phyloP scores from a whole-genome alignment of 2,113 vertebrate genomes.

The Centropus bengalensis region DNA sequence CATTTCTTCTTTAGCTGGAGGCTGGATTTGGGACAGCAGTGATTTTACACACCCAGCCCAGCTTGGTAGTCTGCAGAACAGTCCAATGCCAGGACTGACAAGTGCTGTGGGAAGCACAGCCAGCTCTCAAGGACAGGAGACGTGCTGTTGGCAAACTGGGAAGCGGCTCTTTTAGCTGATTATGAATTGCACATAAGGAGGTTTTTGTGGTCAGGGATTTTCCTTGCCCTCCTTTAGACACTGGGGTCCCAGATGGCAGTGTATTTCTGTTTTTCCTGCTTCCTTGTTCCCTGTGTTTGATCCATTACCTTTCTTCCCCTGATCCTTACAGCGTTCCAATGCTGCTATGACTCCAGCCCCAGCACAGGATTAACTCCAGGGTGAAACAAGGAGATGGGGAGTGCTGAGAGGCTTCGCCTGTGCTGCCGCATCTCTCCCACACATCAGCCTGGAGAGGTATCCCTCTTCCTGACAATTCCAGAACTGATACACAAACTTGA shows the following conservation, averaged over 20 bases:
- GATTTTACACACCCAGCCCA: background rate
- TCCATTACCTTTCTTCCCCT: background rate
- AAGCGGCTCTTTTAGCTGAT: background rate
- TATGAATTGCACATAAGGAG: background rate
- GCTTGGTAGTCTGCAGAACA: background rate
- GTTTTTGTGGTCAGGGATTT: background rate
- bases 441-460: background rate
- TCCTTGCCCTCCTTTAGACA: background rate
- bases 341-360: background rate
- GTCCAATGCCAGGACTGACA: fast-evolving
- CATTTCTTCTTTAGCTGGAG: background rate
- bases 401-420: background rate
- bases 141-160: background rate
- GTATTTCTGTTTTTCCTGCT: background rate
- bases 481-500: background rate
- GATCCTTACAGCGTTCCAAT: fast-evolving
- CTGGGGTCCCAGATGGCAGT: fast-evolving
- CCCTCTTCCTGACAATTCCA: background rate
- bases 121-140: background rate
- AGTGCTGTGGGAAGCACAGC: background rate
- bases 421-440: background rate
- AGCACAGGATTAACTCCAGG: background rate
- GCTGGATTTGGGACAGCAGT: background rate
- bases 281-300: background rate
- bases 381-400: background rate